A percentile compares a stretch with the other conserved stretches of the same genome.
These are phyloP conservation scores for Taeniopygia guttata DNA, from an alignment of 2,797 vertebrate genomes.

Conservation along the genomic window DNA sequence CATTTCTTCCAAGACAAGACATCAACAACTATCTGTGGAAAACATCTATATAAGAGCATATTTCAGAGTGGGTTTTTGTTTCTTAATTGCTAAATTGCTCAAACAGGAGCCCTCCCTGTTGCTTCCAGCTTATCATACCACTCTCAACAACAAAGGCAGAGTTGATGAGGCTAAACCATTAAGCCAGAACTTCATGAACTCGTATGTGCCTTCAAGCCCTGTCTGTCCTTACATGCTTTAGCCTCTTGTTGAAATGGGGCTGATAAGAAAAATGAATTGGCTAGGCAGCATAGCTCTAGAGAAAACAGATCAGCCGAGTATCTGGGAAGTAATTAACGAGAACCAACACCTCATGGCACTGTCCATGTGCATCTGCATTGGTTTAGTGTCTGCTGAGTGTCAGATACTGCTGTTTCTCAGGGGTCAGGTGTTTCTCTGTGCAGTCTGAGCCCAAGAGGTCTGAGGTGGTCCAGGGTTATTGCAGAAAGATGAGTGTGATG, in stretches of 20 bases:
- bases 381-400: not conserved
- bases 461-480: not conserved
- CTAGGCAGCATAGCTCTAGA: not conserved
- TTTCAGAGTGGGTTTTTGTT: not conserved
- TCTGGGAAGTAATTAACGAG: not conserved
- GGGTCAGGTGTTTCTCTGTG: not conserved
- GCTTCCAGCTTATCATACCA: not conserved
- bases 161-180: not conserved
- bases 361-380: not conserved
- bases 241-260: not conserved
- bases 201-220: not conserved
- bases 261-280: not conserved
- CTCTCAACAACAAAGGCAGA: not conserved
- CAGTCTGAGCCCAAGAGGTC: fast-evolving
- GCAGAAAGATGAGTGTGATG: not conserved
- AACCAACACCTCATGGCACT: not conserved
- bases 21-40: not conserved
- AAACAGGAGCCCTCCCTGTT: not conserved
- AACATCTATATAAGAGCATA: not conserved
- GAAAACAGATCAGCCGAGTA: not conserved
- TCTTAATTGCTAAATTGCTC: conserved; percentile 46
- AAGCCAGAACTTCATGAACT: not conserved
- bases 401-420: not conserved
- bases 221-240: not conserved
- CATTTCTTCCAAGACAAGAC: conserved; percentile 19